Conservation (phyloP, 2,888 invertebrate species). For the Cryptophagus acutangulus region DNA sequence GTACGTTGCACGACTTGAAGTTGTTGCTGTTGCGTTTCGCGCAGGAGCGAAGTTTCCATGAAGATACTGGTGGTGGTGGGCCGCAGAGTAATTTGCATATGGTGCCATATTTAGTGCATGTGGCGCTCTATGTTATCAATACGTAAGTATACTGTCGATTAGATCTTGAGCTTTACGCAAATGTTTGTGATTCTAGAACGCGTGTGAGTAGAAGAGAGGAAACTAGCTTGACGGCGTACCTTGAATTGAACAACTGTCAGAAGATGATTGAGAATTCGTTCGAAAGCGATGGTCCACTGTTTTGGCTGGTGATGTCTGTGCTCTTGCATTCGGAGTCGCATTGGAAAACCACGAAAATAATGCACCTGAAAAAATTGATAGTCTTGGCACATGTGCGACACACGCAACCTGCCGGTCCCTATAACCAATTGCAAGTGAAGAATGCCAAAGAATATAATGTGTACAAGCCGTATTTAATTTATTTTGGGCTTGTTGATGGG, state of each 20-base stretch:
- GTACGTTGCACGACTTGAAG: slow-evolving; percentile 90
- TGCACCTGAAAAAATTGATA: slow-evolving; percentile 72
- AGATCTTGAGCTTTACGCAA: slow-evolving; percentile 5
- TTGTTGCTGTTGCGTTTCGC: slow-evolving; percentile 83
- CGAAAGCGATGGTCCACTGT: slow-evolving; percentile 90
- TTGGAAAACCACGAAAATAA: slow-evolving; percentile 69
- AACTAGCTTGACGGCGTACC: slow-evolving; percentile 66
- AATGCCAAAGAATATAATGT: slow-evolving; percentile 64
- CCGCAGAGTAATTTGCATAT: slow-evolving; percentile 97
- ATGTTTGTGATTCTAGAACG: slow-evolving; percentile 50
- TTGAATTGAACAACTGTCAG: slow-evolving; percentile 59
- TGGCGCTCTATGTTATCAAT: slow-evolving; percentile 90
- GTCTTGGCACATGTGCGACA: slow-evolving; percentile 73
- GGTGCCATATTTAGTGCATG: slow-evolving; percentile 88
- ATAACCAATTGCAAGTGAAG: slow-evolving; percentile 51
- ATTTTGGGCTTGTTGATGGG: slow-evolving; percentile 79
- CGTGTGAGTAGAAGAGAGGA: slow-evolving; percentile 74
- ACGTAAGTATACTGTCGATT: slow-evolving; percentile 57
- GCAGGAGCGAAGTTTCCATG: slow-evolving; percentile 92
- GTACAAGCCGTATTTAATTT: slow-evolving; percentile 81
- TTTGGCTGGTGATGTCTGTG: slow-evolving; percentile 76
- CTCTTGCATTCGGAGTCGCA: slow-evolving; percentile 71
- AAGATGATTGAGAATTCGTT: slow-evolving; percentile 77
- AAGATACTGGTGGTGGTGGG: slow-evolving; percentile 95
- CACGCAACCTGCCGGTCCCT: slow-evolving; percentile 59